Percentiles rank a stretch among this genome's conserved stretches.
phyloP scores from a whole-genome alignment of 2,797 vertebrate species.

The Muscicapa comitata region DNA sequence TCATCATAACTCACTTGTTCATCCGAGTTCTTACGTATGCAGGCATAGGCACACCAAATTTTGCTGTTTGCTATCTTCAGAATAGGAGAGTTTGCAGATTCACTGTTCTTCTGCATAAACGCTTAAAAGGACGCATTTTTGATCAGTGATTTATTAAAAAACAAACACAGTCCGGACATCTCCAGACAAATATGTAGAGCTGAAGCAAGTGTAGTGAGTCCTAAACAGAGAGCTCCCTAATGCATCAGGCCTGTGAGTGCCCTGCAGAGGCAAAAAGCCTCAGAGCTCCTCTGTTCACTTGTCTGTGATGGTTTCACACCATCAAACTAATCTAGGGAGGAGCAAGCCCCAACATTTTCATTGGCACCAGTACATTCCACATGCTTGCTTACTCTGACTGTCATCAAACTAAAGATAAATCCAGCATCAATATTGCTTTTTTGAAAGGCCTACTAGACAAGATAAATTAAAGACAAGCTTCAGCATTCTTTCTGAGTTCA shows the following conservation, averaged over 20 bases:
- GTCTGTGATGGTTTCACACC: not conserved
- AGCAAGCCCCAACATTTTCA: not conserved
- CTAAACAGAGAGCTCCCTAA: not conserved
- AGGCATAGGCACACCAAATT: not conserved
- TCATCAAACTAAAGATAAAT: slow-evolving; percentile 47
- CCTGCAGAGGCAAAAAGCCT: not conserved
- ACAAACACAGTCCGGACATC: not conserved
- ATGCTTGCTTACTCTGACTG: slow-evolving; percentile 20
- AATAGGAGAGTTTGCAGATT: not conserved
- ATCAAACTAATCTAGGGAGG: not conserved
- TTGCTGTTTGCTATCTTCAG: not conserved
- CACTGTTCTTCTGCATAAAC: not conserved
- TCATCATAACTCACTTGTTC: not conserved
- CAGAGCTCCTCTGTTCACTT: not conserved
- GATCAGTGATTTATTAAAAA: not conserved
- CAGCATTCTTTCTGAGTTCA: slow-evolving; percentile 58
- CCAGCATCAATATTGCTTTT: slow-evolving; percentile 33
- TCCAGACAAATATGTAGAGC: not conserved
- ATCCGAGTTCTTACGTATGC: not conserved
- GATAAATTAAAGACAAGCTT: slow-evolving; percentile 35
- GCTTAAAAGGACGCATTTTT: not conserved
- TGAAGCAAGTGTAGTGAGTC: not conserved
- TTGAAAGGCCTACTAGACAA: slow-evolving; percentile 21
- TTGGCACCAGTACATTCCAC: not conserved
- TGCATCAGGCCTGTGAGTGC: not conserved